phyloP scores from a whole-genome alignment of 2,113 vertebrate genomes.

The Neodon shergylaensis region DNA sequence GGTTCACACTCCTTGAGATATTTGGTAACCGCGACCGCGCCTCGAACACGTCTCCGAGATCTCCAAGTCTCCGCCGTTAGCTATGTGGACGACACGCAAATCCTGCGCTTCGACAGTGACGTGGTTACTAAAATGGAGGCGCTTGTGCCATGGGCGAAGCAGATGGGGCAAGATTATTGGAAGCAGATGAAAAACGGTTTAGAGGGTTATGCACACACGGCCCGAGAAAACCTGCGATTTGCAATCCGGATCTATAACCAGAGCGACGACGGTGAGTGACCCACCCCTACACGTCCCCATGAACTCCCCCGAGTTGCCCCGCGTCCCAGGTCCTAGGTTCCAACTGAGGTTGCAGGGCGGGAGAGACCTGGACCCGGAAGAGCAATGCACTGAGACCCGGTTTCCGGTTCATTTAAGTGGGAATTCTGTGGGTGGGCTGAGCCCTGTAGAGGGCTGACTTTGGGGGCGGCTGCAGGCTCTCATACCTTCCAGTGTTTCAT shows the following conservation, averaged over 20 bases:
- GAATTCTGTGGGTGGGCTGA: neutral
- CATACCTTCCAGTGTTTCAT: neutral
- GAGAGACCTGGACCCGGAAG: rapidly evolving
- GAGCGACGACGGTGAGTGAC: neutral
- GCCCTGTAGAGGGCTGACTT: too few relatives aligned
- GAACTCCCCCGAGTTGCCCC: neutral
- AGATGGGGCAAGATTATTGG: neutral
- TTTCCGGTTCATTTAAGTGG: neutral
- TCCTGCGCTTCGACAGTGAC: neutral
- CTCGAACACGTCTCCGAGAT: neutral
- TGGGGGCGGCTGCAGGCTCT: neutral
- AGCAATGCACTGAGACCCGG: rapidly evolving
- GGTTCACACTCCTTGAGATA: neutral
- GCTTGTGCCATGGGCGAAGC: neutral
- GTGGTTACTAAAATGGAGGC: neutral
- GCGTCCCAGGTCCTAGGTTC: rapidly evolving
- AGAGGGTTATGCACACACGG: rapidly evolving
- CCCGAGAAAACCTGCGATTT: neutral
- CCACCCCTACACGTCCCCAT: rapidly evolving
- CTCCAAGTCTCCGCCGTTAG: neutral
- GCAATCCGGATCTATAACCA: neutral
- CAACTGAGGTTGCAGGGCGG: rapidly evolving
- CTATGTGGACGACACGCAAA: neutral
- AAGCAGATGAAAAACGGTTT: rapidly evolving
- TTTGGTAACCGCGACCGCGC: rapidly evolving